Evolutionary conservation across 1,140 invertebrate species (phyloP).

Genomic region (Trichonephila inaurata): DNA sequence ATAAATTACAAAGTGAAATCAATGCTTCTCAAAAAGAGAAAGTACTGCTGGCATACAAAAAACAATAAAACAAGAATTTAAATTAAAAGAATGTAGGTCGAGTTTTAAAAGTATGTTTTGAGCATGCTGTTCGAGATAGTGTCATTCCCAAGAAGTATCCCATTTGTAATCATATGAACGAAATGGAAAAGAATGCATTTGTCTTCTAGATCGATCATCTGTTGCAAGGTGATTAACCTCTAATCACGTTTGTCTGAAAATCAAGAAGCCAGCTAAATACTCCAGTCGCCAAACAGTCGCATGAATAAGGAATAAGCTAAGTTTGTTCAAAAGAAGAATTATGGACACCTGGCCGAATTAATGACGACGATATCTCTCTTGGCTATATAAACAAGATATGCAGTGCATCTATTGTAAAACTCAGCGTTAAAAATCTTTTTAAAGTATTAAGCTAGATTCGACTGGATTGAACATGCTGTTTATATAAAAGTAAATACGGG

Average conservation of each 20-base stretch:
- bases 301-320: constrained; percentile 13
- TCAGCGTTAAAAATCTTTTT: too few relatives aligned
- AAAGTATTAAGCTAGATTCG: too few relatives aligned
- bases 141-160: not conserved
- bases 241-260: constrained; percentile 23
- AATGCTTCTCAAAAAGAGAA: too few relatives aligned
- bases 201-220: constrained; percentile 15
- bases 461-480: too few relatives aligned
- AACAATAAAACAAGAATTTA: too few relatives aligned
- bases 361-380: not conserved
- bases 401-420: too few relatives aligned
- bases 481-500: too few relatives aligned
- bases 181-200: not conserved
- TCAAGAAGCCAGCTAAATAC: constrained; percentile 10
- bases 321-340: not conserved
- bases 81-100: not conserved
- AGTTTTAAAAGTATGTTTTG: not conserved
- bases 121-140: not conserved
- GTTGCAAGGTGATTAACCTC: constrained; percentile 6
- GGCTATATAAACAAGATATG: not conserved
- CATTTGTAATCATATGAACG: not conserved
- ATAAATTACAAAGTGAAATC: too few relatives aligned
- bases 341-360: not conserved
- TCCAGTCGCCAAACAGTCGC: constrained; percentile 16
- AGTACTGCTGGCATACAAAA: too few relatives aligned